These are phyloP conservation scores for Antechinus stuartii DNA, from an alignment of 2,113 vertebrate species.

Conservation along the genomic window DNA sequence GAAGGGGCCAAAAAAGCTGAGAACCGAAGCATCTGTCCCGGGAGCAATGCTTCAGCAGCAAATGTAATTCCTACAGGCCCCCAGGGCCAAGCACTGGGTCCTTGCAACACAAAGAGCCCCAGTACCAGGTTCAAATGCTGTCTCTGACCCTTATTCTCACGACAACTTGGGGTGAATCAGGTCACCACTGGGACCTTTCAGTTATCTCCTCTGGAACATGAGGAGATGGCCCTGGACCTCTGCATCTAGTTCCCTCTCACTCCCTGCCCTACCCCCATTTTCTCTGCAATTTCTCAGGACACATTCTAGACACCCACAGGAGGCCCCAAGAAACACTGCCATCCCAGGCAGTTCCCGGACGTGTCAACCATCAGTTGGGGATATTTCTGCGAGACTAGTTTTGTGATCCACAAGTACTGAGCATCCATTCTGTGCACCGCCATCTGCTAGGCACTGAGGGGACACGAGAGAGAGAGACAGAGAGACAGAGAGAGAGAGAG, in stretches of 20 bases:
- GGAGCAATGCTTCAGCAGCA: background rate
- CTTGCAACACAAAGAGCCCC: background rate
- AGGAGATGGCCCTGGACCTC: background rate
- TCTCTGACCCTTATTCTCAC: background rate
- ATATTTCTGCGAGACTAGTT: conserved; percentile 3
- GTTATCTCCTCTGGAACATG: background rate
- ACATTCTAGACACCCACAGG: background rate
- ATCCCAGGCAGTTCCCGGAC: background rate
- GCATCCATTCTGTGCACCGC: background rate
- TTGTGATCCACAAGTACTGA: background rate
- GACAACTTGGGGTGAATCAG: background rate
- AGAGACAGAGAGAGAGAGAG: too few relatives aligned
- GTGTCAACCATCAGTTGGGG: background rate
- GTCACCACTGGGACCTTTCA: background rate
- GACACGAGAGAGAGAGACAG: background rate
- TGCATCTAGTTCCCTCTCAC: background rate
- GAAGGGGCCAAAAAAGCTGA: background rate
- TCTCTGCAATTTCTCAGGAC: background rate
- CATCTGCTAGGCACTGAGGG: background rate
- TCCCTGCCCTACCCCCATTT: background rate
- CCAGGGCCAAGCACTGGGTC: background rate
- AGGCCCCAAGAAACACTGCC: background rate
- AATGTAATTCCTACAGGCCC: background rate
- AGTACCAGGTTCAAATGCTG: background rate
- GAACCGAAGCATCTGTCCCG: background rate